phyloP scores from a whole-genome alignment of 2,113 vertebrate genomes.

The Gopherus flavomarginatus region DNA sequence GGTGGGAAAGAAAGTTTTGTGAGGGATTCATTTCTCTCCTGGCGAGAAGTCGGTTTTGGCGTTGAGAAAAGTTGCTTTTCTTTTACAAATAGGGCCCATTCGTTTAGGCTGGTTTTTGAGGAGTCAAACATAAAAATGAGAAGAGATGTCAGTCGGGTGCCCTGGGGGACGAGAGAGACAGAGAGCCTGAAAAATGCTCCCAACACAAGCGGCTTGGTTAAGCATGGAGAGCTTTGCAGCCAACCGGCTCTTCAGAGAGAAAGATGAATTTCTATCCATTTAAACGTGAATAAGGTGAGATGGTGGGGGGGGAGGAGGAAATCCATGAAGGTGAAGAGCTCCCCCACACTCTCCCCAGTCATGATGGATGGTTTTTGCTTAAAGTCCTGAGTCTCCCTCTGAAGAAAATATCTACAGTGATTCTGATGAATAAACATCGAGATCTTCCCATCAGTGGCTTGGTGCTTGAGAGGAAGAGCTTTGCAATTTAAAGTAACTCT shows the following conservation, averaged over 20 bases:
- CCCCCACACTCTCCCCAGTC: neutral
- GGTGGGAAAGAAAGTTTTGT: neutral
- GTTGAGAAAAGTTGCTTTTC: constrained; percentile 42
- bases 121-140: constrained; percentile 53
- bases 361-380: constrained; percentile 62
- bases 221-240: neutral
- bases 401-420: constrained; percentile 56
- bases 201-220: constrained; percentile 9
- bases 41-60: neutral
- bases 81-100: constrained; percentile 34
- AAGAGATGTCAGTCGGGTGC: neutral
- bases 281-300: constrained; percentile 59
- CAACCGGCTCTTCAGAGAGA: constrained; percentile 52
- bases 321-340: constrained; percentile 63
- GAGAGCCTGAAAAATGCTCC: constrained; percentile 61
- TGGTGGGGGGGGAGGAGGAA: neutral
- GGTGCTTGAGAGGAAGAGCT: neutral
- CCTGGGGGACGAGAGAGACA: neutral
- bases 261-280: constrained; percentile 72
- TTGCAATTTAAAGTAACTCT: neutral
- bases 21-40: neutral
- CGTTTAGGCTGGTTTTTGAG: constrained; percentile 30
- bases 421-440: constrained; percentile 66
- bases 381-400: constrained; percentile 34
- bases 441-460: constrained; percentile 51